Conservation (phyloP, 2,113 vertebrate species). For the Chaetodon trifascialis region DNA sequence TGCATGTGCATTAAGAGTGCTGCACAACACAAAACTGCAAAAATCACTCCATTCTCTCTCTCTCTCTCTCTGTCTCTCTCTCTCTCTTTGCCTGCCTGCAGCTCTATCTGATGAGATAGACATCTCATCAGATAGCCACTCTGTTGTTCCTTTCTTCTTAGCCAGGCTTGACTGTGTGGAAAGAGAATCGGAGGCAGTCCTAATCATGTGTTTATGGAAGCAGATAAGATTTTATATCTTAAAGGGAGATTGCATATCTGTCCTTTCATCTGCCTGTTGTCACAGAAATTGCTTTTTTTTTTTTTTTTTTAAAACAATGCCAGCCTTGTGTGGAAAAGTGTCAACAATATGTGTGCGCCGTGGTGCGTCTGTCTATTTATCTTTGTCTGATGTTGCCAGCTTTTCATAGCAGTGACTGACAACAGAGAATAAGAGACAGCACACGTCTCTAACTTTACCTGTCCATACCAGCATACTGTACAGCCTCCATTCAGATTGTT, state of each 20-base stretch:
- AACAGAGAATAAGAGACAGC: slow-evolving; percentile 51
- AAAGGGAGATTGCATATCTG: slow-evolving; percentile 67
- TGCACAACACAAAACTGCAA: slow-evolving; percentile 57
- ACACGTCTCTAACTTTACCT: slow-evolving; percentile 38
- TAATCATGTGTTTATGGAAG: slow-evolving; percentile 83
- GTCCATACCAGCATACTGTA: slow-evolving; percentile 39
- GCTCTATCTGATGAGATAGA: slow-evolving; percentile 76
- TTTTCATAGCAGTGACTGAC: slow-evolving; percentile 51
- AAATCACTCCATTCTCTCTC: slow-evolving; percentile 16
- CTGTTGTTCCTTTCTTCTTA: slow-evolving; percentile 80
- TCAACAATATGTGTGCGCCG: slow-evolving; percentile 55
- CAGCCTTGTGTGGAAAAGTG: slow-evolving; percentile 50
- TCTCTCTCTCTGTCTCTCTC: slow-evolving; percentile 27
- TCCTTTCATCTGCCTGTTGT: slow-evolving; percentile 64
- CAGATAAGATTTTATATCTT: slow-evolving; percentile 82
- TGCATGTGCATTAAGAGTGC: slow-evolving; percentile 44
- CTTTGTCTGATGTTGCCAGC: slow-evolving; percentile 56
- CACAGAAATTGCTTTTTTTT: slow-evolving; percentile 56
- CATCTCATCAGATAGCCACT: slow-evolving; percentile 83
- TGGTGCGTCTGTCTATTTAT: slow-evolving; percentile 51
- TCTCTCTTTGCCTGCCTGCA: slow-evolving; percentile 66
- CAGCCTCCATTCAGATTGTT: slow-evolving; percentile 44
- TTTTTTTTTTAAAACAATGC: slow-evolving; percentile 36
- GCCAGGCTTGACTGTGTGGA: slow-evolving; percentile 74
- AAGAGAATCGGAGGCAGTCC: slow-evolving; percentile 70